Conservation (phyloP, 2,113 vertebrate species). For the Nesoenas mayeri region DNA sequence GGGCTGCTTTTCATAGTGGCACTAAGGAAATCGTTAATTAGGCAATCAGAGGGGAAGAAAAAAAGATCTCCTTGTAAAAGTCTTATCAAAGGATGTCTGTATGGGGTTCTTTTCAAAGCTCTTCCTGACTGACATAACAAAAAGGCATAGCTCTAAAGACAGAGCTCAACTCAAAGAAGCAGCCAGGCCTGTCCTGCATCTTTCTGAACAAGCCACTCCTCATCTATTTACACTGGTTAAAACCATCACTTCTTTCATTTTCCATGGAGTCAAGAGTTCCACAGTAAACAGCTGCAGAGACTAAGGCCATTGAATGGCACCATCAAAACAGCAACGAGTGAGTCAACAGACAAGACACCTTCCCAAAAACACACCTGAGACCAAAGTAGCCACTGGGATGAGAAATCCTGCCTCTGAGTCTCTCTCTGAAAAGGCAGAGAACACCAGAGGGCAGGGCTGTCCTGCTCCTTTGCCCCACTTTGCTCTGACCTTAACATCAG, state of each 20-base stretch:
- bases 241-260: constrained; percentile 2
- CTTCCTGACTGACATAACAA: constrained; percentile 49
- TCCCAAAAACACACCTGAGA: not conserved
- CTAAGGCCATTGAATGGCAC: not conserved
- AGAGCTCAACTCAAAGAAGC: constrained; percentile 42
- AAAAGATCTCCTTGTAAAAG: constrained; percentile 54
- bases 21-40: constrained; percentile 52
- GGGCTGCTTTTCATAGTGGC: constrained; percentile 47
- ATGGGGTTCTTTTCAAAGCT: constrained; percentile 38
- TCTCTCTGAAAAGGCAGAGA: not conserved
- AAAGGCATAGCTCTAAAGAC: constrained; percentile 33
- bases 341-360: not conserved
- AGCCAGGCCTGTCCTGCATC: not conserved
- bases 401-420: not conserved
- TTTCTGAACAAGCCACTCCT: constrained; percentile 37
- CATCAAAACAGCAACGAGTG: not conserved
- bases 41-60: not conserved
- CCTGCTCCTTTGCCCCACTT: not conserved
- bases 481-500: not conserved
- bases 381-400: not conserved
- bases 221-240: constrained; percentile 11
- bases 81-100: constrained; percentile 60
- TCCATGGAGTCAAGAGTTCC: not conserved
- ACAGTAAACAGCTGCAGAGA: not conserved
- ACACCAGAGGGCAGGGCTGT: not conserved